Evolutionary conservation across 2,888 invertebrate species (phyloP).

Genomic region (Cepaea hortensis): DNA sequence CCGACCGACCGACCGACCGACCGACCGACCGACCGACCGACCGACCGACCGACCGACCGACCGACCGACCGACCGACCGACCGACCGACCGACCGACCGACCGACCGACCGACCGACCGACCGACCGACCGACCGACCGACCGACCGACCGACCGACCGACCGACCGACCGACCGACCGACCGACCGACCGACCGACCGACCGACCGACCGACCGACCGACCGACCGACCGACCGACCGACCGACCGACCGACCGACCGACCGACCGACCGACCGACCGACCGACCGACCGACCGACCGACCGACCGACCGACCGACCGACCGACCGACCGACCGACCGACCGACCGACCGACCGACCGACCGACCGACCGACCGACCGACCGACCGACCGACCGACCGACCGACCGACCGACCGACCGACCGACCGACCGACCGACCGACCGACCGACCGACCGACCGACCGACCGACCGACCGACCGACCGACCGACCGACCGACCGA

Average conservation of each 20-base stretch:
- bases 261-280: conserved; percentile 14
- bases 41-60: too few relatives aligned
- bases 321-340: conserved; percentile 12
- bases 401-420: conserved; percentile 12
- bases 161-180: too few relatives aligned
- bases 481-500: too few relatives aligned
- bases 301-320: conserved; percentile 14
- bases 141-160: too few relatives aligned
- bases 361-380: conserved; percentile 14
- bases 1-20: too few relatives aligned
- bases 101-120: too few relatives aligned
- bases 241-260: conserved; percentile 14
- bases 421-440: conserved; percentile 1
- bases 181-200: too few relatives aligned
- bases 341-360: conserved; percentile 11
- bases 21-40: background rate
- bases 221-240: background rate
- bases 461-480: too few relatives aligned
- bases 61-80: too few relatives aligned
- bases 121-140: too few relatives aligned
- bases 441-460: background rate
- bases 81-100: too few relatives aligned
- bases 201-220: too few relatives aligned
- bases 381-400: conserved; percentile 14
- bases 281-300: conserved; percentile 14